Percentiles rank a stretch among this genome's conserved stretches.
phyloP scores from a whole-genome alignment of 2,888 invertebrate genomes.

The Idaea biselata region DNA sequence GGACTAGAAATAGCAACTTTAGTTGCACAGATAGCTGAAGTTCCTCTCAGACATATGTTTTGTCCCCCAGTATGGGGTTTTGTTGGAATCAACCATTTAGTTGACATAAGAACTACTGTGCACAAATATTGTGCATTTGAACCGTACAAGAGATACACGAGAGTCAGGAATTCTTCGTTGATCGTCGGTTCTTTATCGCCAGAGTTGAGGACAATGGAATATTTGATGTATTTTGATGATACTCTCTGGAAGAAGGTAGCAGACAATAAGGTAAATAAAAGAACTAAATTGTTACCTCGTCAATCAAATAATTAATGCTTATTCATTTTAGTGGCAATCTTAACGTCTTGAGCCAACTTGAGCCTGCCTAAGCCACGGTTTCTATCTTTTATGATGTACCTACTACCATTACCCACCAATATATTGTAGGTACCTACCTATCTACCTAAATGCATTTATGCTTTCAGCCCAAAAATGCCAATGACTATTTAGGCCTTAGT shows the following conservation, averaged over 20 bases:
- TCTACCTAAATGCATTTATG: background rate
- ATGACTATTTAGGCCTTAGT: constrained; percentile 35
- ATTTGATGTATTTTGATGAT: constrained; percentile 67
- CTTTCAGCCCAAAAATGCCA: constrained; percentile 37
- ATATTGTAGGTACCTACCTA: background rate
- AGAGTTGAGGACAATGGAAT: constrained; percentile 78
- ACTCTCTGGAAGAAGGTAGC: constrained; percentile 56
- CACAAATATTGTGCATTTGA: constrained; percentile 74
- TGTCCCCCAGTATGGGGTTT: constrained; percentile 85
- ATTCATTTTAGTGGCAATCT: too few relatives aligned
- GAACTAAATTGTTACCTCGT: background rate
- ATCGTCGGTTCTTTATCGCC: constrained; percentile 71
- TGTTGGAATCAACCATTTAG: constrained; percentile 76
- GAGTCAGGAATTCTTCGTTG: constrained; percentile 71
- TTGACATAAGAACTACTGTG: constrained; percentile 77
- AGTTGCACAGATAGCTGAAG: constrained; percentile 64
- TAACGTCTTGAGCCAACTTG: too few relatives aligned
- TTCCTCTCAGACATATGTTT: constrained; percentile 72
- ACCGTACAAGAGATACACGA: constrained; percentile 73
- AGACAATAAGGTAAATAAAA: constrained; percentile 54
- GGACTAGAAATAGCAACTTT: constrained; percentile 69
- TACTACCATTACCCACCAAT: background rate
- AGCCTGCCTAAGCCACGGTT: too few relatives aligned
- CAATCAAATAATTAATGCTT: too few relatives aligned
- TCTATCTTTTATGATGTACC: background rate